These are phyloP conservation scores for Micropoecilia bifurca DNA, from an alignment of 2,797 vertebrate genomes.

Conservation along the genomic window DNA sequence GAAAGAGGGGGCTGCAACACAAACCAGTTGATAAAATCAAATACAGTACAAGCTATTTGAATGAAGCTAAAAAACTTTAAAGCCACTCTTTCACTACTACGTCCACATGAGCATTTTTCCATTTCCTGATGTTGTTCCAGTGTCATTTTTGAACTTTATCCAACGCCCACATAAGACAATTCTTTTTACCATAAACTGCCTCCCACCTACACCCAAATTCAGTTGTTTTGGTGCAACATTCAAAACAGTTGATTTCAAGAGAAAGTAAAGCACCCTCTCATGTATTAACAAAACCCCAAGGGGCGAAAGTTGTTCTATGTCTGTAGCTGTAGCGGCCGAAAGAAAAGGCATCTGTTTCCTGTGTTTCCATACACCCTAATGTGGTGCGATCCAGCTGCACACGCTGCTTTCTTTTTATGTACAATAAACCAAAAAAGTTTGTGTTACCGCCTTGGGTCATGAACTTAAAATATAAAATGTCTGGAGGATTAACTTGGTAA, in stretches of 20 bases:
- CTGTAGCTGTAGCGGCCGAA: constrained; percentile 77
- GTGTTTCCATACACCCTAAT: constrained; percentile 75
- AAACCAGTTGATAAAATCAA: not conserved
- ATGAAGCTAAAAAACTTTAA: not conserved
- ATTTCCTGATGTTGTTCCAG: not conserved
- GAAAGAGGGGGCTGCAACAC: not conserved
- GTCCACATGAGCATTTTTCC: not conserved
- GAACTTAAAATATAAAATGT: constrained; percentile 14
- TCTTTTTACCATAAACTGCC: constrained; percentile 14
- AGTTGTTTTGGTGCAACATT: constrained; percentile 65
- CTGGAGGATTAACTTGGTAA: not conserved
- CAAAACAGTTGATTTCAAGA: constrained; percentile 71
- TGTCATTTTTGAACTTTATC: not conserved
- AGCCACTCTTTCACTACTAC: not conserved
- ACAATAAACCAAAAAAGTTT: constrained; percentile 44
- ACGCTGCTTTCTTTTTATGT: constrained; percentile 55
- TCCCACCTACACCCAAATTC: constrained; percentile 5
- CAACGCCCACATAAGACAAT: not conserved
- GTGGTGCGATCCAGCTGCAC: constrained; percentile 75
- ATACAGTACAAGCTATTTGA: not conserved
- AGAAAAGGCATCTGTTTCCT: constrained; percentile 88
- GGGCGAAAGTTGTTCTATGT: constrained; percentile 81
- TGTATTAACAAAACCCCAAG: constrained; percentile 76
- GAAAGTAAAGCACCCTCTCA: constrained; percentile 68
- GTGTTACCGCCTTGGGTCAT: constrained; percentile 28